Conservation (phyloP, 2,113 vertebrate genomes). For the Hassar affinis region DNA sequence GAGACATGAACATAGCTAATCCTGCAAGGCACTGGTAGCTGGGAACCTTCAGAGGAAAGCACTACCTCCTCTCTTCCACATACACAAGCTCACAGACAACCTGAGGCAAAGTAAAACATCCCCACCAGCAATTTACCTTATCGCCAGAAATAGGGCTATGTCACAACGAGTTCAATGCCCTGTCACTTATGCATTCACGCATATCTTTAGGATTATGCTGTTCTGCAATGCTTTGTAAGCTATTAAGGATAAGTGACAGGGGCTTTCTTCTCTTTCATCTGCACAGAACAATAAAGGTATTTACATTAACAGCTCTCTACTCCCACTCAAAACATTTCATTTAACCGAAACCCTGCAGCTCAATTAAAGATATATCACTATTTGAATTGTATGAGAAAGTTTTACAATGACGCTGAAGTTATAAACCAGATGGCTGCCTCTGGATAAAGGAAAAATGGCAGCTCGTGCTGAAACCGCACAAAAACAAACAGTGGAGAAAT, state of each 20-base stretch:
- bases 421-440: slow-evolving; percentile 54
- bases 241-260: not conserved
- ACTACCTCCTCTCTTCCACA: not conserved
- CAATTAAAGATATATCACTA: slow-evolving; percentile 33
- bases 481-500: slow-evolving; percentile 54
- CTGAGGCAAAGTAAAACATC: not conserved
- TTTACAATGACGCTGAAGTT: slow-evolving; percentile 62
- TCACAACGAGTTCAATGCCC: not conserved
- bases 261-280: slow-evolving; percentile 5
- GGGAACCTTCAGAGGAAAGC: not conserved
- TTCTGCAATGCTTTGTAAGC: not conserved
- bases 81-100: not conserved
- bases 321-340: not conserved
- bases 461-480: slow-evolving; percentile 49
- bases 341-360: slow-evolving; percentile 36
- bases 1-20: not conserved
- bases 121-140: not conserved
- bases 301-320: not conserved
- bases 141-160: not conserved
- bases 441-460: slow-evolving; percentile 58
- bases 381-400: slow-evolving; percentile 2
- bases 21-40: not conserved
- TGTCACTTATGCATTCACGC: not conserved
- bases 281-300: slow-evolving; percentile 14
- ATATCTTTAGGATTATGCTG: slow-evolving; percentile 1